Evolutionary conservation across 2,797 vertebrate genomes (phyloP).

Genomic region (Alca torda): DNA sequence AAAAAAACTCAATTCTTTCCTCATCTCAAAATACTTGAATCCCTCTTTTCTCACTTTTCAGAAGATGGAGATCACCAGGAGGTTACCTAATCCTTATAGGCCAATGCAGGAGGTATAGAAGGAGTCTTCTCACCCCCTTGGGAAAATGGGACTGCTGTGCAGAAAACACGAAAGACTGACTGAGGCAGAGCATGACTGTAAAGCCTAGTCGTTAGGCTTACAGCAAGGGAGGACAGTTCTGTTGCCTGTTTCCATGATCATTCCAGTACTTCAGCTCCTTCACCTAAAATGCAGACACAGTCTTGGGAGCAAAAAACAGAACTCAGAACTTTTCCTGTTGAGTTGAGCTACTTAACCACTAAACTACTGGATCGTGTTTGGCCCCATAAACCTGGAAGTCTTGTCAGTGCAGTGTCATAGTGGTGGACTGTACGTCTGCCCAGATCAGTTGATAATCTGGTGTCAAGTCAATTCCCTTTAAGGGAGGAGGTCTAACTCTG

Average conservation of each 20-base stretch:
- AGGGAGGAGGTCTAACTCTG: background rate
- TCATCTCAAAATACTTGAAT: background rate
- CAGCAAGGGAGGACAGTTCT: background rate
- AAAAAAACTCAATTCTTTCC: background rate
- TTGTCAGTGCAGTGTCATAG: background rate
- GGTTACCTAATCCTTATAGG: background rate
- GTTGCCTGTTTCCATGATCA: background rate
- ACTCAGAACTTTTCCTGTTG: background rate
- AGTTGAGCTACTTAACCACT: background rate
- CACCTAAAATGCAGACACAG: background rate
- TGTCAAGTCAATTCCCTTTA: background rate
- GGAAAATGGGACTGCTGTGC: background rate
- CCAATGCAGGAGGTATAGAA: background rate
- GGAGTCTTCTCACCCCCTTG: background rate
- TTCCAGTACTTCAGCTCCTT: background rate
- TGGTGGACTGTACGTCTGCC: fast-evolving
- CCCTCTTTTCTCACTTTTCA: background rate
- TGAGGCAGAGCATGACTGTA: background rate
- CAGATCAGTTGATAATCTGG: background rate
- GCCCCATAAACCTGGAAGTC: background rate
- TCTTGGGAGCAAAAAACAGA: background rate
- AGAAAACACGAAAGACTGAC: background rate
- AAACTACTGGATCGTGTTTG: background rate
- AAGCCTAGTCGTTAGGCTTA: background rate
- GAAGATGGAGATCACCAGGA: background rate